Base-by-base conservation (phyloP, 1,140 invertebrate species). In the Acromyrmex heyeri region DNA sequence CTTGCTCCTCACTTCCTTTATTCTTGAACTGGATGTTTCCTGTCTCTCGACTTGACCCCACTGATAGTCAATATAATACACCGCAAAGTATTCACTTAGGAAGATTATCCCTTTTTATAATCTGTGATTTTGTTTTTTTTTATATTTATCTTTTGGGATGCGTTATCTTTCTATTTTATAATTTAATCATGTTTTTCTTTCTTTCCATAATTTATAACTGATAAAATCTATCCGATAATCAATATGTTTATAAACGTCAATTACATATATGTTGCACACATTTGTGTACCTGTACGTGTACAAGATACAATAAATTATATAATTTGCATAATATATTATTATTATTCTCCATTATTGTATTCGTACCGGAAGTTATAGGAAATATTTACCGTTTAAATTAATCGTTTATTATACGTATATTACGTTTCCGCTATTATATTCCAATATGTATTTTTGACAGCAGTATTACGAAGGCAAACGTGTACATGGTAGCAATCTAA, bases 321-420 rank as follows among this genome's bases (percentile, higher is more conserved):
- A 16, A 61, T 53, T 82, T 73, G 30, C 27, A 16, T 44, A 72
- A 73, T 30, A 48, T 44, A 48, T 61, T 30, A 73, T 73, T 24
- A 59, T 73, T 24, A 59, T 59, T 24, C 55, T 30, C 21, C 24
- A 4, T 61, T 48, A 50, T 73, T 72, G 34, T 21, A 73, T 16
- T 16, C 3, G 2, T 18, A 61, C 50, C 27, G 18, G 7, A 72
- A 48, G 18, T 48, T 73, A 34, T 62, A 50, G 69, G 48, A 62
- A 61, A 83, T 61, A 75, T 83, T 61, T 73, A 75, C 24, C 16
- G 8, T 61, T 73, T 16, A 83, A 79, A 69, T 55, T 24, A 79
- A 67, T 21, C 18, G 14, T 79, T 79, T 75, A 62, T 61, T 57
- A 21, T 27, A 10, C 27, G 27, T 14, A 44, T 24, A 61, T 6